A percentile compares a stretch with the other conserved stretches of the same genome.
These are phyloP conservation scores for Hypolimnas misippus DNA, from an alignment of 2,888 invertebrate genomes.

Conservation along the genomic window DNA sequence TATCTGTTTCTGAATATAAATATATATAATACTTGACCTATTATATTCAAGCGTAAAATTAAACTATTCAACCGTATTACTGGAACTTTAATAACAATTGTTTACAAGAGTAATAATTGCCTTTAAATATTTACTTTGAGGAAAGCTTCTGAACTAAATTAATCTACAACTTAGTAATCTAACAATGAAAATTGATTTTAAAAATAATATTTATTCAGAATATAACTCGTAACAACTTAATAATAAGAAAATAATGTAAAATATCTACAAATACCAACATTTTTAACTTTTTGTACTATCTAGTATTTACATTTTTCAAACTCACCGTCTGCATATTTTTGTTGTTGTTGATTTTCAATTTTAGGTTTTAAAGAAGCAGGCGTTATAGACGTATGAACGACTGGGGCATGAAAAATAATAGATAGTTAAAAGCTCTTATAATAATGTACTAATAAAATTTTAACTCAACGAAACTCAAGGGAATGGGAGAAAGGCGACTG, in stretches of 20 bases:
- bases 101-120: neutral
- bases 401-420: slow-evolving; percentile 1
- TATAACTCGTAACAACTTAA: neutral
- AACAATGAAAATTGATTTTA: slow-evolving; percentile 1
- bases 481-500: no score
- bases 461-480: no score
- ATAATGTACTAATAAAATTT: no score
- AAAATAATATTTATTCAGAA: no score
- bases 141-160: neutral
- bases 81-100: neutral
- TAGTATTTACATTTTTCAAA: no score
- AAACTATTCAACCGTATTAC: neutral
- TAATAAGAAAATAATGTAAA: no score
- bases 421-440: no score
- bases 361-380: neutral
- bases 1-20: no score
- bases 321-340: neutral
- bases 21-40: neutral
- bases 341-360: slow-evolving; percentile 8
- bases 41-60: neutral
- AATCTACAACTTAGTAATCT: neutral
- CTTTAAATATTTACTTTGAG: neutral
- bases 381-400: neutral
- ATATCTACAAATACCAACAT: no score
- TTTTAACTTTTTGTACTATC: no score